Base-by-base conservation (phyloP, 2,113 vertebrate genomes). In the Notarius quadriscutis region DNA sequence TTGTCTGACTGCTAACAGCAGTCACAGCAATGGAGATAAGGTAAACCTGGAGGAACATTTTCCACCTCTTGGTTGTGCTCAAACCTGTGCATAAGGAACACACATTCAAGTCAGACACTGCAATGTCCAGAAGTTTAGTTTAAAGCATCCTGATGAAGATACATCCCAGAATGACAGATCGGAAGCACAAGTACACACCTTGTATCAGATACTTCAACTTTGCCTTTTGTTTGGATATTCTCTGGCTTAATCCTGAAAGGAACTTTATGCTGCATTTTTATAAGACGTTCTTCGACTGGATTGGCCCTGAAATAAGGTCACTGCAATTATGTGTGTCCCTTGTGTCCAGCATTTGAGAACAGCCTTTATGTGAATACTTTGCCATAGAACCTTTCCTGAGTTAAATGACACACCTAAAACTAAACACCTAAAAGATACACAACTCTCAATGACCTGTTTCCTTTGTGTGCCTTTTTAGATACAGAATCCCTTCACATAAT, bases 301-400 rank as follows among this genome's bases (percentile, higher is more conserved):
- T 92, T 90, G 91, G 91, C 86, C 69, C 83, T n/a, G 88, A 92
- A 93, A 92, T 79, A 90, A 91, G 93, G 92, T 93, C 92, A 93
- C 1, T 58, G 83, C 41, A 22, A 83, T 84, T 89, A 91, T 87
- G 89, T 67, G 87, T 90, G 83, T 89, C 87, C 84, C 69, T 62
- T 81, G 34, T 89, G 84, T 82, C 87, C 60, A 86, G 30, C 89
- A 53, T 83, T 82, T 89, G 81, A 67, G 88, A 91, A 92, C 86
- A 90, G 72, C 89, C 86, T 84, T 91, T 83, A 91, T 91, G 88
- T 92, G 86, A 20, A 85, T 84, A 77, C 60, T 81, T 78, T 87
- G 86, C 91, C 86, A 57, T 77, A 67, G 84, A 84, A 81, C 18
- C 82, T 80, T 62, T 87, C 84, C 86, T 87, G 92, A 77, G 11